Evolutionary conservation across 2,888 invertebrate species (phyloP), one percentile per base, ranked within the genome.

Genomic region (Anoncus sp.): DNA sequence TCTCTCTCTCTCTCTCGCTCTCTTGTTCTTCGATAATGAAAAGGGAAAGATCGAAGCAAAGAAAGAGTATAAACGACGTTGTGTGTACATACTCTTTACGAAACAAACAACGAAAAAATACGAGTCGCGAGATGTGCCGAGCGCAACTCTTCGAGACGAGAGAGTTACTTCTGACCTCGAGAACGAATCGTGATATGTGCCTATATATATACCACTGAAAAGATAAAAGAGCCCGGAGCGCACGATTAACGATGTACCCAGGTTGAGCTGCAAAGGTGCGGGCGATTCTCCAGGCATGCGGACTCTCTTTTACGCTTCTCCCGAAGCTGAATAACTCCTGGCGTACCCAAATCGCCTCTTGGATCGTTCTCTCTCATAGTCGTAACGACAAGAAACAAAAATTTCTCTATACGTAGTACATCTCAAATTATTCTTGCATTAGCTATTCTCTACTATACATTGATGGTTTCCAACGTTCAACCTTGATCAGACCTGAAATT

Each of bases 81-180:
- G 38, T n/a, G n/a, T n/a, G n/a, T n/a, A n/a, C n/a, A n/a, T 38
- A 38, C 38, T 38, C 10, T 2, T 10, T 38, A 10, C 38, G 12
- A 38, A 38, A 38, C 10, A 12, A 38, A 38, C 31, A 20, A 38
- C 12, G 5, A 51, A 24, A 40, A 57, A 38, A 55, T 18, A 16
- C 27, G 55, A 67, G 47, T 31, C 53, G 45, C 12, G 20, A 31
- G 31, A 31, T 31, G 7, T n/a, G n/a, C n/a, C n/a, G n/a, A n/a
- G n/a, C n/a, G n/a, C 24, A 27, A 16, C 59, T 71, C 60, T 60
- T 53, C 43, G 51, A 71, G 71, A 70, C 70, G 70, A 75, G 75
- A 75, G 75, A 70, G 62, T 70, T 70, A 75, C 75, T 65, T 70
- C 70, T 75, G 75, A 75, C 75, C 75, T 63, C 75, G 70, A 65